phyloP scores from a whole-genome alignment of 2,888 invertebrate genomes.

The Drosophila fungiperda region DNA sequence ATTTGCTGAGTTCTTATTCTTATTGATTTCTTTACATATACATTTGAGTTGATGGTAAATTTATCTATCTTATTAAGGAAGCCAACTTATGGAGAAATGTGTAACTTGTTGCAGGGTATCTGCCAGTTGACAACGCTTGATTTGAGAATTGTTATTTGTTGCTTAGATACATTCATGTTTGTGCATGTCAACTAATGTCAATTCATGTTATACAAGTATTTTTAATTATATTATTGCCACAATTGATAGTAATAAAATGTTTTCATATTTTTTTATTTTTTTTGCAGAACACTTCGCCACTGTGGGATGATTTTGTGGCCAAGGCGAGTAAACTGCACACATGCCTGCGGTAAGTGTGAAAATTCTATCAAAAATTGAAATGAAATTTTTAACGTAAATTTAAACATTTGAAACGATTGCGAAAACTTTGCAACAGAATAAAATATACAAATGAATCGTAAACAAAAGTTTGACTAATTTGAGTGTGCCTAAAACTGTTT shows the following conservation, averaged over 20 bases:
- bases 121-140: not conserved
- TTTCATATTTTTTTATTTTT: not conserved
- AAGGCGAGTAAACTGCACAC: conserved; percentile 98
- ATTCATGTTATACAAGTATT: conserved; percentile 11
- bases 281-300: conserved; percentile 94
- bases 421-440: conserved; percentile 38
- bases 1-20: conserved; percentile 16
- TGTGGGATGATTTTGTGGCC: conserved; percentile 97
- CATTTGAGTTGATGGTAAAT: not conserved
- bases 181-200: conserved; percentile 17
- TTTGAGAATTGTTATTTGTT: not conserved
- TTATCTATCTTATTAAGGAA: not conserved
- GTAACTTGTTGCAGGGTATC: not conserved
- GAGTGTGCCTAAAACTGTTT: conserved; percentile 41
- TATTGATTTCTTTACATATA: conserved; percentile 39
- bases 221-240: conserved; percentile 24
- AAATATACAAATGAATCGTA: conserved; percentile 33
- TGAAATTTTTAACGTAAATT: not conserved
- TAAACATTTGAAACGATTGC: conserved; percentile 15
- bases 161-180: not conserved
- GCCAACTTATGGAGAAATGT: not conserved
- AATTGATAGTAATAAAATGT: conserved; percentile 14
- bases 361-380: conserved; percentile 1
- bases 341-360: conserved; percentile 92
- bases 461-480: conserved; percentile 44